Evolutionary conservation across 2,113 vertebrate genomes (phyloP).

Genomic region (Heterotilapia buettikoferi): DNA sequence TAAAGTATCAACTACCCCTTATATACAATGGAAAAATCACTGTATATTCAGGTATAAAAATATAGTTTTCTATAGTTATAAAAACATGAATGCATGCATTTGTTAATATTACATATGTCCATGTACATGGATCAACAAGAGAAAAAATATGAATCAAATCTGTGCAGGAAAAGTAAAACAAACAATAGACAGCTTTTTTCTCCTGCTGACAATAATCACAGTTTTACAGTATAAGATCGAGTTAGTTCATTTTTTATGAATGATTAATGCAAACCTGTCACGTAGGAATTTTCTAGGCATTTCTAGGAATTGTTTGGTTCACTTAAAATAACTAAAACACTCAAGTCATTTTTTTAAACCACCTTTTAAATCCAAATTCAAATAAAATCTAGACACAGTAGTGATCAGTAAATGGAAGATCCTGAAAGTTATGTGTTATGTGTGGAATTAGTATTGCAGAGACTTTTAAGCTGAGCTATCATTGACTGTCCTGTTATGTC

Average conservation of each 20-base stretch:
- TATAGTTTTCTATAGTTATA: neutral
- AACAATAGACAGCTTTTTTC: neutral
- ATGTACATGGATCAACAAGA: neutral
- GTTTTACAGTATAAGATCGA: neutral
- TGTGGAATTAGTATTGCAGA: neutral
- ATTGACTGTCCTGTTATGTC: neutral
- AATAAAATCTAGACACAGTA: neutral
- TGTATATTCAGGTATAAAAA: neutral
- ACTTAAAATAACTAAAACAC: neutral
- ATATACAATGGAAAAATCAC: neutral
- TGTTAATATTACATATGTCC: neutral
- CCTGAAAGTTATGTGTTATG: neutral
- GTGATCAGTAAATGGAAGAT: neutral
- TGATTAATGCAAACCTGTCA: neutral
- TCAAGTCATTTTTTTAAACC: too few species aligned
- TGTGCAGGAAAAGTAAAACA: neutral
- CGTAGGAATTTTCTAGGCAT: fast-evolving
- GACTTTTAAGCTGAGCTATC: neutral
- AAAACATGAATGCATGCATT: neutral
- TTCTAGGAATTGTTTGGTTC: neutral
- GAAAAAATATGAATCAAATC: neutral
- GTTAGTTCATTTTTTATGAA: neutral
- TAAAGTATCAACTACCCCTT: neutral
- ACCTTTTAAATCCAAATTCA: neutral
- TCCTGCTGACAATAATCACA: neutral